A percentile compares a stretch with the other conserved stretches of the same genome.
These are phyloP conservation scores for Gnathonemus echidnorhynchus DNA, from an alignment of 2,113 vertebrate species.

Conservation along the genomic window DNA sequence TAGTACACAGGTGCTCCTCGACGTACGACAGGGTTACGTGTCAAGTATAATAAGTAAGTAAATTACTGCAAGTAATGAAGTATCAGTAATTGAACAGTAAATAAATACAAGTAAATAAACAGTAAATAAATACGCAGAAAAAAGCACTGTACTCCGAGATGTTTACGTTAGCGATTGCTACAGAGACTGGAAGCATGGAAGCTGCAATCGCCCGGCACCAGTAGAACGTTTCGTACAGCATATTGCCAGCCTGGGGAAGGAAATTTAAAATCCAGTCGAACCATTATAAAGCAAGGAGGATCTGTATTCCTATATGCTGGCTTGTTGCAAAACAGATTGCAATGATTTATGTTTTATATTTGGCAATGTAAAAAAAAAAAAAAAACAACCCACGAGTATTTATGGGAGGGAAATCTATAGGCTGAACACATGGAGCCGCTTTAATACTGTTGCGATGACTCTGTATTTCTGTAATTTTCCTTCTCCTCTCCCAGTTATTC, in stretches of 20 bases:
- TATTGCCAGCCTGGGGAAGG: not conserved
- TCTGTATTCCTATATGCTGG: not conserved
- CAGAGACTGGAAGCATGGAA: not conserved
- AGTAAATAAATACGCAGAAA: not conserved
- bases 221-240: not conserved
- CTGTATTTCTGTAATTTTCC: not conserved
- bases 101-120: not conserved
- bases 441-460: not conserved
- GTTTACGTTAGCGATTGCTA: not conserved
- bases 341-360: not conserved
- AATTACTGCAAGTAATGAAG: not conserved
- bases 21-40: not conserved
- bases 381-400: not conserved
- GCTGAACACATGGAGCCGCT: not conserved
- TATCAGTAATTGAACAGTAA: not conserved
- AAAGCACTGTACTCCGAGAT: not conserved
- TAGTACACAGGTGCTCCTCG: not conserved
- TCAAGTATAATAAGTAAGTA: not conserved
- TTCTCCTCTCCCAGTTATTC: constrained; percentile 55
- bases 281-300: not conserved
- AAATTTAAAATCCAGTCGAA: not conserved
- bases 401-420: not conserved
- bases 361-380: not conserved
- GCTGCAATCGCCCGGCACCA: not conserved
- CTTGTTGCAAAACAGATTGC: not conserved